Evolutionary conservation across 2,113 vertebrate genomes (phyloP), one percentile per base, ranked within the genome.

Genomic region (Thryonomys swinderianus): DNA sequence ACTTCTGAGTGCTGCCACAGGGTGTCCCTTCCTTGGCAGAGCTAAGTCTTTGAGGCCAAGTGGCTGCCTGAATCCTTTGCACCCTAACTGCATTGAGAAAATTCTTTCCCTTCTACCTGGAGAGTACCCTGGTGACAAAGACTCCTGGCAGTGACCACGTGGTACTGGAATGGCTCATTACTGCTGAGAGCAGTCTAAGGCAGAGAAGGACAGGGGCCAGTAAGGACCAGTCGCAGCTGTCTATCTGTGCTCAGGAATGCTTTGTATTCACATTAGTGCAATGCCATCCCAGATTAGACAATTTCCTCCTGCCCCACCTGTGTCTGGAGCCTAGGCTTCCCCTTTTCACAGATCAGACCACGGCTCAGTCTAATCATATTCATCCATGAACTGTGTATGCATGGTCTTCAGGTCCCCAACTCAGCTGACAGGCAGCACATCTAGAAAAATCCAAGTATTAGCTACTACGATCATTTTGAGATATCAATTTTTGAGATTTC

Each of bases 1-100:
- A 13, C 27, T 40, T 23, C 51, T 1, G 0, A 62, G n/a, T 5
- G 30, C 57, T 0, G 0, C 2, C 32, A 30, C 0, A 8, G 21
- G 30, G 34, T 30, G 59, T 4, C 23, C 62, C 1, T 3, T n/a
- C 18, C 85, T 64, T 7, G 1, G n/a, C 32, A 53, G 20, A 59
- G 81, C n/a, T 30, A 30, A 69, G 10, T 40, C 55, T 88, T 17
- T 3, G 21, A 20, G 53, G 42, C 57, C 7, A 48, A 21, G 59
- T 30, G 25, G 51, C 11, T 81, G 21, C 40, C 5, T 3, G 69
- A 74, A 57, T 12, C 53, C 40, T 69, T 62, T 62, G 30, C 1
- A 16, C 10, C 4, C 7, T 40, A 20, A 16, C n/a, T 45, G 40
- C 66, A 51, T 4, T 61, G n/a, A 88, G 48, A 59, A 82, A 85